Base-by-base conservation (phyloP, 2,888 invertebrate species). In the Pandemis cinnamomeana region DNA sequence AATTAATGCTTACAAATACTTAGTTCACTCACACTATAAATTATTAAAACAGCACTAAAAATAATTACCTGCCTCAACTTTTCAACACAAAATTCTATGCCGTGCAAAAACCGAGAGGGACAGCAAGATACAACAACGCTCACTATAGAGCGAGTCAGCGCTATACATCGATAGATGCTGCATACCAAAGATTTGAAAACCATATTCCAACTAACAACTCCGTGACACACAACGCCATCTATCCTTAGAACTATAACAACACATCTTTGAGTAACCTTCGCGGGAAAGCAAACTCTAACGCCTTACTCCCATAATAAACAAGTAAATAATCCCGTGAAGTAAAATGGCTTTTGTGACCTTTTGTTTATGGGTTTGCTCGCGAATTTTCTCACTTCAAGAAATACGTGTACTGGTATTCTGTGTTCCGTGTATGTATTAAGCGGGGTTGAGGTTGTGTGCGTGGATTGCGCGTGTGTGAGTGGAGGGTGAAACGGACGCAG, bases 401-500 rank as follows among this genome's bases (percentile, higher is more conserved):
- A 71, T 71, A 42, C 74, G 36, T 66, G 66, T 71, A 64, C 66
- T 46, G 74, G 48, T 75, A 68, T 80, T 41, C 41, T 75, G 83
- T 86, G 84, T 83, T 81, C 74, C 76, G 46, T 68, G 53, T 75
- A 66, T 58, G 36, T 71, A 79, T 80, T 77, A 74, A 79, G 68
- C 78, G 77, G 79, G 48, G 66, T 70, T 82, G 27, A 4, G 63
- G 58, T 27, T 55, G 75, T 70, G 72, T 70, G 71, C 36, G 76
- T 69, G 64, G 0, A 63, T 68, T 79, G 71, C 73, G 76, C 75
- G 71, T 74, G 77, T 78, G 60, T 68, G 75, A 71, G 79, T 80
- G 79, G 89, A 91, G 92, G 92, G 92, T 88, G 90, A 87, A 89
- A 85, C 89, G 87, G 84, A 88, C 89, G 91, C 88, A 87, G 87